phyloP scores from a whole-genome alignment of 2,888 invertebrate species.

The Ephialtes manifestator region DNA sequence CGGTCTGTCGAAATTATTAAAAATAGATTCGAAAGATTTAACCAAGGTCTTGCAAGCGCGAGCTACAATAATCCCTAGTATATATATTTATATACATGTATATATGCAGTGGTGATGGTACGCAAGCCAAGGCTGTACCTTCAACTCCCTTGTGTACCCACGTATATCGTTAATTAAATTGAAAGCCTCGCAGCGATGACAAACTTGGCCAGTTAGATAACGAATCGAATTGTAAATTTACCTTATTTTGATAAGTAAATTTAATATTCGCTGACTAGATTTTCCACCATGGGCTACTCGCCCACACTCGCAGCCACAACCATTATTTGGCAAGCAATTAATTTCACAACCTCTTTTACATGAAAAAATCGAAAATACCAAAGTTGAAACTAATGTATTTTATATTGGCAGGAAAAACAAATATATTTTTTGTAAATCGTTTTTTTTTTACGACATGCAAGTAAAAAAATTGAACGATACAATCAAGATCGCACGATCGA shows the following conservation, averaged over 20 bases:
- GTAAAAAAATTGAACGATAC: too few relatives aligned
- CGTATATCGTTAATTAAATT: conserved; percentile 68
- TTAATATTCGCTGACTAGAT: conserved; percentile 64
- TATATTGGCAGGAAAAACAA: too few relatives aligned
- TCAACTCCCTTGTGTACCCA: conserved; percentile 25
- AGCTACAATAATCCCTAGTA: too few relatives aligned
- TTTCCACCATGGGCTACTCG: conserved; percentile 40
- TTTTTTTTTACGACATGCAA: too few relatives aligned
- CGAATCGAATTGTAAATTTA: conserved; percentile 75
- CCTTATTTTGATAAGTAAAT: conserved; percentile 51
- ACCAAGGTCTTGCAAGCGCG: too few relatives aligned
- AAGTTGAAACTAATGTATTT: too few relatives aligned
- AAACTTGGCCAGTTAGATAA: conserved; percentile 66
- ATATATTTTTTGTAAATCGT: too few relatives aligned
- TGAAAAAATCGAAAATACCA: background rate
- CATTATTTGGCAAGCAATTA: conserved; percentile 13
- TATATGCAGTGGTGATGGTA: background rate
- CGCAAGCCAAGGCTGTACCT: background rate
- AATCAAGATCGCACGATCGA: too few relatives aligned
- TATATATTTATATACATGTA: background rate
- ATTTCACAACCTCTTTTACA: background rate
- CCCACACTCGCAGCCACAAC: background rate
- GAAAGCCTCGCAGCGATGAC: conserved; percentile 63
- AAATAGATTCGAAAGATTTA: too few relatives aligned
- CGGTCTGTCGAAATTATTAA: too few relatives aligned